phyloP scores from a whole-genome alignment of 2,113 vertebrate genomes.

The Epinephelus lanceolatus region DNA sequence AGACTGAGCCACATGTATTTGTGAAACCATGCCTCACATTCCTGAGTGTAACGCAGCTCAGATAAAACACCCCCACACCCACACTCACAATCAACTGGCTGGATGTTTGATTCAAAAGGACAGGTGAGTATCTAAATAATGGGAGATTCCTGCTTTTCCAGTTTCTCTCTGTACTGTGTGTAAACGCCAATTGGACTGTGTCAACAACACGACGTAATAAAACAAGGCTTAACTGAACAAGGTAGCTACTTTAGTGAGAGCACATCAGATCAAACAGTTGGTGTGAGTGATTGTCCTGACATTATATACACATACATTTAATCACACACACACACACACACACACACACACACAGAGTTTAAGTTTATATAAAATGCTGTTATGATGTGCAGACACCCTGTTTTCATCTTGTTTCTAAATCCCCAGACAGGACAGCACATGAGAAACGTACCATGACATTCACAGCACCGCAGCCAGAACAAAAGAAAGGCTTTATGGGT shows the following conservation, averaged over 20 bases:
- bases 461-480: not conserved
- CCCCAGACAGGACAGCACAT: not conserved
- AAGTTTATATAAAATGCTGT: no score
- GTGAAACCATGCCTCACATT: slow-evolving; percentile 31
- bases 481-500: not conserved
- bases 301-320: no score
- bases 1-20: not conserved
- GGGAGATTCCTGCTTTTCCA: not conserved
- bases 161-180: not conserved
- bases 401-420: not conserved
- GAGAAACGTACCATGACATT: not conserved
- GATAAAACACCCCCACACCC: not conserved
- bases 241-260: not conserved
- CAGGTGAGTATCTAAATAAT: not conserved
- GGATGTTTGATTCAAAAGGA: not conserved
- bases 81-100: not conserved
- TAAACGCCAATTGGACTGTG: not conserved
- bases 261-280: not conserved
- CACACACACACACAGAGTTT: no score
- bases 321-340: no score
- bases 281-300: no score
- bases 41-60: not conserved
- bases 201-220: not conserved
- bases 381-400: not conserved
- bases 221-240: not conserved